phyloP scores from a whole-genome alignment of 2,888 invertebrate species.

The Conchocele bisecta region DNA sequence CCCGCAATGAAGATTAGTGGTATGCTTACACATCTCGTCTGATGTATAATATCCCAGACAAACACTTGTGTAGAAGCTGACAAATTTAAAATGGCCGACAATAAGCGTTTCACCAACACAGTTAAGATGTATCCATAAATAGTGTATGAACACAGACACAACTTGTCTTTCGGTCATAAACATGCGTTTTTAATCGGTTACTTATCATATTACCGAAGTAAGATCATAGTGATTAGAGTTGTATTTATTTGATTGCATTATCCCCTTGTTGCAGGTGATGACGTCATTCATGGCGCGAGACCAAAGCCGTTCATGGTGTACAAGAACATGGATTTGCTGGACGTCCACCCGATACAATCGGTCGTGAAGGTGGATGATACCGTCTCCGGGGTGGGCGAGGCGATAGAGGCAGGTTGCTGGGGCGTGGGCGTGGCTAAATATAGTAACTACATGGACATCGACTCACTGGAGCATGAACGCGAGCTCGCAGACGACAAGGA shows the following conservation, averaged over 20 bases:
- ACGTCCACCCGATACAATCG: conserved; percentile 79
- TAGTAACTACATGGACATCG: conserved; percentile 82
- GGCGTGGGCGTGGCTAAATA: conserved; percentile 81
- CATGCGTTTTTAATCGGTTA: too few relatives aligned
- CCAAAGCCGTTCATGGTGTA: conserved; percentile 83
- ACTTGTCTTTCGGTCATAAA: neutral
- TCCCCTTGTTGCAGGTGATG: conserved; percentile 73
- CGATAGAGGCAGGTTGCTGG: conserved; percentile 82
- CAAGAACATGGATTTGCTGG: conserved; percentile 81
- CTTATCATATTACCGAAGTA: too few relatives aligned
- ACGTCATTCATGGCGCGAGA: conserved; percentile 79
- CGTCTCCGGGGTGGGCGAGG: conserved; percentile 80
- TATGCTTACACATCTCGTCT: too few relatives aligned
- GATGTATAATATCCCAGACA: too few relatives aligned
- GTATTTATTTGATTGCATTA: neutral
- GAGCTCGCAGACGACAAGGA: conserved; percentile 67
- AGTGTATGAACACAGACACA: too few relatives aligned
- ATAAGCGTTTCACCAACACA: neutral
- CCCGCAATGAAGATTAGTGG: too few relatives aligned
- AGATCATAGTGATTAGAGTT: neutral
- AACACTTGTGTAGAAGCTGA: neutral
- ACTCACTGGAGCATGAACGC: conserved; percentile 76
- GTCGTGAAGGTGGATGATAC: conserved; percentile 83
- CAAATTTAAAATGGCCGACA: neutral
- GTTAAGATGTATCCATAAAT: neutral